phyloP scores from a whole-genome alignment of 23 tunicate species.

The Halocynthia aurantium region DNA sequence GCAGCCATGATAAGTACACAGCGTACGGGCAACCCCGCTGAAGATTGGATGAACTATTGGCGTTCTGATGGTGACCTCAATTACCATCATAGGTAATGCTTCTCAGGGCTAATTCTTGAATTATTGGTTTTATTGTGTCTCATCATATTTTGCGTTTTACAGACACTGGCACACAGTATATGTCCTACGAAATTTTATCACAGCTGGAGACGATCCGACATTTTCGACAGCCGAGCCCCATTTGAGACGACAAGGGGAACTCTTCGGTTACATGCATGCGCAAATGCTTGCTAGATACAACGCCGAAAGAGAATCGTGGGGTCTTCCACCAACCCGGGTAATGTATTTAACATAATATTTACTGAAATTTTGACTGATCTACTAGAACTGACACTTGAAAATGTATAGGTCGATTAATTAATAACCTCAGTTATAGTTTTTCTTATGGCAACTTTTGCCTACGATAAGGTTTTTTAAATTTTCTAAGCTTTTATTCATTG shows the following conservation, averaged over 20 bases:
- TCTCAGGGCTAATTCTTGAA: too few relatives aligned
- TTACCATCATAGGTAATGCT: constrained; percentile 71
- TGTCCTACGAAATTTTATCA: constrained; percentile 17
- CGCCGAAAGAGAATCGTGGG: constrained; percentile 77
- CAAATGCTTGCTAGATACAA: constrained; percentile 80
- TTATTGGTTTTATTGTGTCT: neutral
- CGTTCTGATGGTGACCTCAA: constrained; percentile 72
- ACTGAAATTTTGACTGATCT: neutral
- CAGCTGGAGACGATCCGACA: neutral
- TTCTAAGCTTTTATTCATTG: too few relatives aligned
- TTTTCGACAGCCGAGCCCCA: neutral
- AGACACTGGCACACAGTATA: constrained; percentile 89
- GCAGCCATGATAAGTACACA: constrained; percentile 50
- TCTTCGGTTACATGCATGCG: constrained; percentile 84
- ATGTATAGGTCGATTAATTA: too few relatives aligned
- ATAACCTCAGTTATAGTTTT: too few relatives aligned
- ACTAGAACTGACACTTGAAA: too few relatives aligned
- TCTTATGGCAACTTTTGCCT: too few relatives aligned
- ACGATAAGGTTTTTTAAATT: too few relatives aligned
- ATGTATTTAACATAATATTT: neutral
- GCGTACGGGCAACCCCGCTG: constrained; percentile 43
- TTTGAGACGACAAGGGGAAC: constrained; percentile 60
- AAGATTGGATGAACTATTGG: constrained; percentile 80
- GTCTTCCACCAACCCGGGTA: constrained; percentile 24
- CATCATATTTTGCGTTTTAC: neutral